Evolutionary conservation across 2,797 vertebrate genomes (phyloP).

Genomic region (Aulostomus chinensis): DNA sequence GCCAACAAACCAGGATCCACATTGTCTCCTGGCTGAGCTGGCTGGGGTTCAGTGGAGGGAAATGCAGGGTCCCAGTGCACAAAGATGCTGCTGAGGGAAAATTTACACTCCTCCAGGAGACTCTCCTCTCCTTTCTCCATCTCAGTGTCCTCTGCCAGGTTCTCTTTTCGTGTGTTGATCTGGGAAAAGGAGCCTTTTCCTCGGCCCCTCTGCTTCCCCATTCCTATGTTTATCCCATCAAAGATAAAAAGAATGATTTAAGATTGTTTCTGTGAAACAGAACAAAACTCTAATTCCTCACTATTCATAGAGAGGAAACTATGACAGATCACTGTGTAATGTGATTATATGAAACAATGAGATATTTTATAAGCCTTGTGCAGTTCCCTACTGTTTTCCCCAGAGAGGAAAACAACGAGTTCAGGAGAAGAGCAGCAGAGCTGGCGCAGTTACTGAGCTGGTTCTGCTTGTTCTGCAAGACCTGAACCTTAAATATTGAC

Average conservation of each 20-base stretch:
- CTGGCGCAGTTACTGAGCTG: too few relatives aligned
- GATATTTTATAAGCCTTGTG: neutral
- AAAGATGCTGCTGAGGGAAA: slow-evolving; percentile 78
- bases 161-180: slow-evolving; percentile 27
- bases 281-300: slow-evolving; percentile 6
- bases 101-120: slow-evolving; percentile 75
- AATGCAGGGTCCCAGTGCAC: slow-evolving; percentile 81
- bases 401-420: slow-evolving; percentile 2
- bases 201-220: slow-evolving; percentile 78
- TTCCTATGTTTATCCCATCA: slow-evolving; percentile 64
- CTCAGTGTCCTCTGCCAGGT: slow-evolving; percentile 50
- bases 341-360: slow-evolving; percentile 1
- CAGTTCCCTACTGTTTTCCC: neutral
- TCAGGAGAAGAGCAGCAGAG: slow-evolving; percentile 3
- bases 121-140: slow-evolving; percentile 28
- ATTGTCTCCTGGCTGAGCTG: neutral
- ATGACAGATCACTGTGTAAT: slow-evolving; percentile 1
- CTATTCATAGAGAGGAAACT: too few relatives aligned
- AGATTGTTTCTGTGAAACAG: neutral
- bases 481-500: too few relatives aligned
- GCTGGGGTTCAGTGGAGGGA: slow-evolving; percentile 17
- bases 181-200: slow-evolving; percentile 63
- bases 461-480: too few relatives aligned
- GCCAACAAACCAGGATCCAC: slow-evolving; percentile 29
- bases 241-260: slow-evolving; percentile 18